Evolutionary conservation across 2,113 vertebrate genomes (phyloP).

Genomic region (Junco hyemalis): DNA sequence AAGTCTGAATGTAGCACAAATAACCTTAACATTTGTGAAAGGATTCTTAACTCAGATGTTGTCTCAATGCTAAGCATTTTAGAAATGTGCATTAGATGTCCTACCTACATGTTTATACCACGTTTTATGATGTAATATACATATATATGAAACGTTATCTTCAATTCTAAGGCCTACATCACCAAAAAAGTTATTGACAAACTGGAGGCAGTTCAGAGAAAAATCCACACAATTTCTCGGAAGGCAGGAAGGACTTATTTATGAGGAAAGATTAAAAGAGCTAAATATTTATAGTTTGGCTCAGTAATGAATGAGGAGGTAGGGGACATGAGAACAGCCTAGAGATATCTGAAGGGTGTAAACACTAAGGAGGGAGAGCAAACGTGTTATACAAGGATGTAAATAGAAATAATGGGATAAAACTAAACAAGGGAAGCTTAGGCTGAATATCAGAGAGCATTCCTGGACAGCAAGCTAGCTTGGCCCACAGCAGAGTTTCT

Average conservation of each 20-base stretch:
- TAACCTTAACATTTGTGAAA: not conserved
- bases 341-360: conserved; percentile 31
- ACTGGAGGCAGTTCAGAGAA: conserved; percentile 57
- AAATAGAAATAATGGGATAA: conserved; percentile 44
- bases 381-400: conserved; percentile 24
- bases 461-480: conserved; percentile 15
- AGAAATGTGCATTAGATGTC: not conserved
- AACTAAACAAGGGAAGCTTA: conserved; percentile 36
- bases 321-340: conserved; percentile 37
- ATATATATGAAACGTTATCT: not conserved
- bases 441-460: not conserved
- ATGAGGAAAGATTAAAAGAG: conserved; percentile 45
- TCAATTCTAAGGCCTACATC: not conserved
- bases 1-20: not conserved
- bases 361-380: conserved; percentile 17
- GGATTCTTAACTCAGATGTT: not conserved
- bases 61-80: not conserved
- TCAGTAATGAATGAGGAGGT: conserved; percentile 58
- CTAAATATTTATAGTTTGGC: conserved; percentile 57
- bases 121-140: not conserved
- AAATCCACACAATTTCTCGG: conserved; percentile 31
- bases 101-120: not conserved
- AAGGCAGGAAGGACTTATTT: conserved; percentile 63
- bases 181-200: conserved; percentile 49
- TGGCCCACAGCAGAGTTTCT: not conserved